phyloP scores from a whole-genome alignment of 2,888 invertebrate species.

The Dasypogon diadema region DNA sequence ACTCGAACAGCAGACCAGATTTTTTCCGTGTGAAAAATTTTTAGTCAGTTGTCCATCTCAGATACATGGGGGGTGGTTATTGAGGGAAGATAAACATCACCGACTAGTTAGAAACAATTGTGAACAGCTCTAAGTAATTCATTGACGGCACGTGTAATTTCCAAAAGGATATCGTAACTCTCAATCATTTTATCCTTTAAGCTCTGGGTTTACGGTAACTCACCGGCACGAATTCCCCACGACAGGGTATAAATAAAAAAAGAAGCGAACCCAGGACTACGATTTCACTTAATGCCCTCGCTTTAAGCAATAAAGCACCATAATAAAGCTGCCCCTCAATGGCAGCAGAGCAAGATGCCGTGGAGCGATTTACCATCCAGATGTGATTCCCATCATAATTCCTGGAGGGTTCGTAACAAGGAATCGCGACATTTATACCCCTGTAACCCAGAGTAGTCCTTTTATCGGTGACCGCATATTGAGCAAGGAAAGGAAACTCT shows the following conservation, averaged over 20 bases:
- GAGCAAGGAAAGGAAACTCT: conserved; percentile 29
- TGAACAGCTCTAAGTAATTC: too few relatives aligned
- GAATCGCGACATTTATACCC: conserved; percentile 34
- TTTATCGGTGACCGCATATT: conserved; percentile 46
- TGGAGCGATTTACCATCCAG: conserved; percentile 43
- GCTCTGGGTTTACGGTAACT: neutral
- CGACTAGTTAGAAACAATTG: too few relatives aligned
- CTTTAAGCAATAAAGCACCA: neutral
- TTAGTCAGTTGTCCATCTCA: neutral
- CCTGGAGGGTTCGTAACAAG: conserved; percentile 32
- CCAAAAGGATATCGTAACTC: neutral
- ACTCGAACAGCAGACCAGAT: neutral
- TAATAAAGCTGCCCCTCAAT: conserved; percentile 8
- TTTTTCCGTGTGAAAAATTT: conserved; percentile 30
- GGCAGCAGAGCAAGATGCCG: neutral
- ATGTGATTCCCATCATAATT: conserved; percentile 52
- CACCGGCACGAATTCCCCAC: conserved; percentile 8
- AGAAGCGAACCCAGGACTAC: neutral
- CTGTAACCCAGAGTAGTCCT: conserved; percentile 22
- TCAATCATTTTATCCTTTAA: neutral
- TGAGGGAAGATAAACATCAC: neutral
- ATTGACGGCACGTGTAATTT: too few relatives aligned
- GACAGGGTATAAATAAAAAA: conserved; percentile 23
- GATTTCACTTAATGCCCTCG: neutral
- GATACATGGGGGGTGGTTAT: conserved; percentile 23